Conservation (phyloP, 2,113 vertebrate species). For the Chascanopsetta lugubris region DNA sequence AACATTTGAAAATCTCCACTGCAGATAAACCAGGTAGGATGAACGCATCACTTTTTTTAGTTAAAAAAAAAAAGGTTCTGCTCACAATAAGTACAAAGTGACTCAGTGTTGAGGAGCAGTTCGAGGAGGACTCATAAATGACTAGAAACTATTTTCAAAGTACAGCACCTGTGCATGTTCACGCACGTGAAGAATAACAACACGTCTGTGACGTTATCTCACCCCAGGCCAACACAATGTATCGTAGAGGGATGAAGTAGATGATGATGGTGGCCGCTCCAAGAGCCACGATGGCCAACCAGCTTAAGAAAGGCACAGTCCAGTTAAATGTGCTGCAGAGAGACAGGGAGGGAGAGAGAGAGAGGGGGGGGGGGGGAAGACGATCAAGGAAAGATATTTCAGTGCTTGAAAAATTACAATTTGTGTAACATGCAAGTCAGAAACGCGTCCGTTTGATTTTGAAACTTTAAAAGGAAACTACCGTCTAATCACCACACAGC, state of each 20-base stretch:
- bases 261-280: conserved; percentile 86
- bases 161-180: too few species aligned
- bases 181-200: background rate
- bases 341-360: conserved; percentile 15
- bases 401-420: too few species aligned
- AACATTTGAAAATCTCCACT: too few species aligned
- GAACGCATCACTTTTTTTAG: too few species aligned
- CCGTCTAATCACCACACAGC: conserved; percentile 14
- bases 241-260: conserved; percentile 96
- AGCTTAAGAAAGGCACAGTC: conserved; percentile 98
- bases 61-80: too few species aligned
- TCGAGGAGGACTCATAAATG: background rate
- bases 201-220: conserved; percentile 69
- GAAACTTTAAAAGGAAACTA: too few species aligned
- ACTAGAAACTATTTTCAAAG: background rate
- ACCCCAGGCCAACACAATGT: conserved; percentile 97
- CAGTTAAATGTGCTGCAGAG: conserved; percentile 93
- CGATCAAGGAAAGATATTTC: too few species aligned
- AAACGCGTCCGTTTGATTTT: conserved; percentile 3
- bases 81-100: background rate
- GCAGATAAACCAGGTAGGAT: too few species aligned
- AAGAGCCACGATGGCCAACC: conserved; percentile 91
- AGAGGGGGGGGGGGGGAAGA: too few species aligned
- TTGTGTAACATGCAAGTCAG: too few species aligned
- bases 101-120: background rate